phyloP scores from a whole-genome alignment of 2,888 invertebrate species.

The Eupithecia subumbrata region DNA sequence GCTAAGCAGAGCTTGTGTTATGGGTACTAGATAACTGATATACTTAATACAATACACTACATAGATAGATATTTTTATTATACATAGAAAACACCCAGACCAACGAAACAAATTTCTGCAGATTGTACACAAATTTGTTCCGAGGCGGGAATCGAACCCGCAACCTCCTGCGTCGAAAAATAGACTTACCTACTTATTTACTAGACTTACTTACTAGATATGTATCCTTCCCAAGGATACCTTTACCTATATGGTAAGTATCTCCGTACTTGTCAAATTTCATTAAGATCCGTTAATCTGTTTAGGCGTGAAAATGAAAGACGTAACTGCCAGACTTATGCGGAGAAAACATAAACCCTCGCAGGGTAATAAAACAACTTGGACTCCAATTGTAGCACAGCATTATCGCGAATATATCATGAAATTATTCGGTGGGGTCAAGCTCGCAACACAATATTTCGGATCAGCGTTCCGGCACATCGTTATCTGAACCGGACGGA shows the following conservation, averaged over 20 bases:
- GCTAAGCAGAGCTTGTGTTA: too few species aligned
- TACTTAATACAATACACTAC: too few species aligned
- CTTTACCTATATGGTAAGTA: background rate
- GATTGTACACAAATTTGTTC: too few species aligned
- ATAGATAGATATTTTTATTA: too few species aligned
- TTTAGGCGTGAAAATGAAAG: background rate
- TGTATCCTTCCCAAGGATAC: background rate
- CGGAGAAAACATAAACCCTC: background rate
- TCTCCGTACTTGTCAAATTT: background rate
- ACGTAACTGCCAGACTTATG: background rate
- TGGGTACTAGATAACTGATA: too few species aligned
- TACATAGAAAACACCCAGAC: too few species aligned
- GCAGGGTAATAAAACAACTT: background rate
- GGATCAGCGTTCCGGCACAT: conserved; percentile 77
- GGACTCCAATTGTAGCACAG: background rate
- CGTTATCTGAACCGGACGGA: conserved; percentile 78
- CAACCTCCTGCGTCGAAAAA: too few species aligned
- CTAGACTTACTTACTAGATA: too few species aligned
- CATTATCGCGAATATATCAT: conserved; percentile 24
- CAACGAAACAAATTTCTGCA: too few species aligned
- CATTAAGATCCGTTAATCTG: background rate
- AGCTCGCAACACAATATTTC: conserved; percentile 58
- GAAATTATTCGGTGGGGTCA: conserved; percentile 56
- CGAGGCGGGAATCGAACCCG: too few species aligned
- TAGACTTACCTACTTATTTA: too few species aligned